These are phyloP conservation scores for Heliconius congener DNA, from an alignment of 1,140 invertebrate genomes.

Conservation along the genomic window DNA sequence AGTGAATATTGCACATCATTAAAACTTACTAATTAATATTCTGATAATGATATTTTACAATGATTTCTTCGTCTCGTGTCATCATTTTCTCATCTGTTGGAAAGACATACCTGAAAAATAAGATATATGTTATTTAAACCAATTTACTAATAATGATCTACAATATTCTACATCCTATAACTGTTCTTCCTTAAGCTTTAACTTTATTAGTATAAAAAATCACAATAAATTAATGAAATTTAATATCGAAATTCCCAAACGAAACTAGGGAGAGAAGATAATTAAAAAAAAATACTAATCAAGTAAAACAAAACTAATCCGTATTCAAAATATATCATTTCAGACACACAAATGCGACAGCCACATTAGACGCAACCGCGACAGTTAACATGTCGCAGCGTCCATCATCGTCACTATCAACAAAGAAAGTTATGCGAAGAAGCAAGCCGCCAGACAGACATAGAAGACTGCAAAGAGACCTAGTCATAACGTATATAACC, in stretches of 20 bases:
- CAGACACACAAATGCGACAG: conserved; percentile 53
- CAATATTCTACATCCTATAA: too few species aligned
- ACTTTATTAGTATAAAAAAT: not conserved
- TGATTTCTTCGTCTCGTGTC: not conserved
- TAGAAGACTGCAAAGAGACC: conserved; percentile 25
- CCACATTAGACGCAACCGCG: conserved; percentile 26
- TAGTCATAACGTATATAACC: conserved; percentile 28
- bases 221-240: not conserved
- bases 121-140: not conserved
- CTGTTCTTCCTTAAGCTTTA: too few species aligned
- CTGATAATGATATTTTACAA: not conserved
- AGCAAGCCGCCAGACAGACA: conserved; percentile 68
- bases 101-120: not conserved
- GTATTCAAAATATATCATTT: conserved; percentile 40
- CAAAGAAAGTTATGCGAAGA: conserved; percentile 56
- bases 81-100: not conserved
- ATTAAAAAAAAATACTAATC: not conserved
- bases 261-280: too few species aligned
- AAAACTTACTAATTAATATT: not conserved
- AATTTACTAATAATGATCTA: not conserved
- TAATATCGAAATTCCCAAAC: too few species aligned
- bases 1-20: not conserved
- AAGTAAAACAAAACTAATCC: not conserved
- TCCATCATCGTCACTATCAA: conserved; percentile 41
- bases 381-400: conserved; percentile 63